Evolutionary conservation across 1,140 invertebrate species (phyloP), one percentile per base, ranked within the genome.

Genomic region (Ips nitidus): DNA sequence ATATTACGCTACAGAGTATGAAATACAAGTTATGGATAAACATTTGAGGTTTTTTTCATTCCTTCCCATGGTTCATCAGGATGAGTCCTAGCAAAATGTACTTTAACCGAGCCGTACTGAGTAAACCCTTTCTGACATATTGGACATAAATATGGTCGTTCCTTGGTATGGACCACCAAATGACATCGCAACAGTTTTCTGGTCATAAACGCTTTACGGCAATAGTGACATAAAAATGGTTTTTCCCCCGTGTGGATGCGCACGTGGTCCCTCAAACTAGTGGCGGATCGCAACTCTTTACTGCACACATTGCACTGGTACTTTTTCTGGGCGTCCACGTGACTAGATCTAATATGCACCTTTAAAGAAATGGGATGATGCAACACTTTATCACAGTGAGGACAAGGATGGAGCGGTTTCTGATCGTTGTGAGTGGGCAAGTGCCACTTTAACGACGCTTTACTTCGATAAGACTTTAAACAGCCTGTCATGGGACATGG

Each of bases 241-340:
- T 89, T 90, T 74, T 90, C 88, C 1, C 89, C 89, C 0, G 88
- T 89, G 72, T 91, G 88, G 53, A 82, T 83, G 22, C 87, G 79
- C 86, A 90, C 87, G 74, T 91, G 90, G 40, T 61, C 42, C 45
- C 65, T 71, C 8, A 76, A 62, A 42, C 70, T 65, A 4, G 43
- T 50, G 2, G 42, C 43, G 5, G 71, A 66, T 4, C 59, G 61
- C 37, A 74, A 52, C 62, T 55, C 60, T 59, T 76, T 74, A 6
- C 63, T 73, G 53, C 77, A 78, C 4, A 74, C 52, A 38, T 72
- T 52, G 66, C 77, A 78, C 2, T 60, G 61, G 57, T 70, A 70
- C 1, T 58, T 56, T 6, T 66, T 70, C 37, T 66, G 68, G 6
- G 42, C 52, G 3, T 70, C 62, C n/a, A 41, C 71, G 70, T 0